phyloP scores from a whole-genome alignment of 2,113 vertebrate genomes.

The Catharus minimus region DNA sequence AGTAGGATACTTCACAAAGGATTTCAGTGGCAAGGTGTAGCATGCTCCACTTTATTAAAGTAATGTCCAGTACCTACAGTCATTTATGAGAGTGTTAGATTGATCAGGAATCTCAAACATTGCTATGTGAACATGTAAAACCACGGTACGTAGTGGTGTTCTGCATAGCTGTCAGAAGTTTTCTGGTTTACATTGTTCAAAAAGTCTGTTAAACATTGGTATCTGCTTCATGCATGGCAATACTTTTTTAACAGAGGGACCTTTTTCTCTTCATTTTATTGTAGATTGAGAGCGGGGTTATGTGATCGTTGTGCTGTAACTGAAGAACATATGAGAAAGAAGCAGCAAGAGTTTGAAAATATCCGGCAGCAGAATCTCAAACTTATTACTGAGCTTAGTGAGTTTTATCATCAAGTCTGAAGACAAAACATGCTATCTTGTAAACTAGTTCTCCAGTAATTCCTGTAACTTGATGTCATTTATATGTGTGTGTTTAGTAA shows the following conservation, averaged over 20 bases:
- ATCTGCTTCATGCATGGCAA: background rate
- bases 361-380: conserved; percentile 83
- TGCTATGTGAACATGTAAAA: background rate
- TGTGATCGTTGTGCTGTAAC: conserved; percentile 88
- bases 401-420: conserved; percentile 64
- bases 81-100: background rate
- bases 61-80: background rate
- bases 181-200: background rate
- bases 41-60: background rate
- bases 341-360: conserved; percentile 84
- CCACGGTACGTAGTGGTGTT: background rate
- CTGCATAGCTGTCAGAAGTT: background rate
- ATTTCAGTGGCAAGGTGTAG: background rate
- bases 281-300: conserved; percentile 82
- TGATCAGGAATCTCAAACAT: background rate
- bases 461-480: background rate
- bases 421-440: background rate
- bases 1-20: background rate
- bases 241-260: background rate
- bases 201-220: background rate
- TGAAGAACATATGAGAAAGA: conserved; percentile 85
- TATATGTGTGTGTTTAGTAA: background rate
- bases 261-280: background rate
- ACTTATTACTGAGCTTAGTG: conserved; percentile 87
- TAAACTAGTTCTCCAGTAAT: background rate